Percentiles rank a stretch among this genome's conserved stretches.
Evolutionary conservation across 2,113 vertebrate genomes (phyloP).

Genomic region (Hippopotamus amphibius): DNA sequence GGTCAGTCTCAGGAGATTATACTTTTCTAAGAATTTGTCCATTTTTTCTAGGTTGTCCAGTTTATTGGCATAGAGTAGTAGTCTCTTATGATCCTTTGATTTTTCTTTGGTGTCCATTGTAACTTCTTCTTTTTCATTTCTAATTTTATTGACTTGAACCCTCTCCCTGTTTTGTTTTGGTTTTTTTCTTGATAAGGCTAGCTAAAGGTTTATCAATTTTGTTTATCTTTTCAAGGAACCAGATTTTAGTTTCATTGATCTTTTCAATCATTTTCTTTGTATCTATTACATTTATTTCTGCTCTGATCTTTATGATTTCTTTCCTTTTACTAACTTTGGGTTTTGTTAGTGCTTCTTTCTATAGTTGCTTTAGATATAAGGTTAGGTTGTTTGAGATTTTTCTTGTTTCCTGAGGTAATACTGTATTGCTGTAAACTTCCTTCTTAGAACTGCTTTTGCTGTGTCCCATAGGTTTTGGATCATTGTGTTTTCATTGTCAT

Average conservation of each 20-base stretch:
- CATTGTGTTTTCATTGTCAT: not conserved
- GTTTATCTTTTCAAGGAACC: not conserved
- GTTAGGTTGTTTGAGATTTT: not conserved
- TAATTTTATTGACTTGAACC: not conserved
- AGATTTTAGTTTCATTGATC: not conserved
- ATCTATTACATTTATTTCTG: not conserved
- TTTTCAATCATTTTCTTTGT: not conserved
- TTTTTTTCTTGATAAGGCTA: not conserved
- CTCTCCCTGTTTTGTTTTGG: not conserved
- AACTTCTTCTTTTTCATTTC: not conserved
- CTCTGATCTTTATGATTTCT: not conserved
- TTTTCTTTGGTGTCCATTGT: not conserved
- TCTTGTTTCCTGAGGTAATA: not conserved
- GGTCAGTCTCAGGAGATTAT: not conserved
- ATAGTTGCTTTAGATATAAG: not conserved
- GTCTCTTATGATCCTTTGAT: not conserved
- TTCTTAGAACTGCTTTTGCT: not conserved
- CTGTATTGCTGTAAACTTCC: not conserved
- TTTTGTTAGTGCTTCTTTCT: not conserved
- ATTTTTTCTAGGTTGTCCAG: not conserved
- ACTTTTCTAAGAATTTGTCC: not conserved
- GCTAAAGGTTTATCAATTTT: not conserved
- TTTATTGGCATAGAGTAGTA: not conserved
- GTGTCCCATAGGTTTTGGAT: not conserved
- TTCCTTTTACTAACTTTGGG: not conserved